A percentile compares a stretch with the other conserved stretches of the same genome.
Conservation (phyloP, 1,140 invertebrate species). For the Cotesia chilonis region DNA sequence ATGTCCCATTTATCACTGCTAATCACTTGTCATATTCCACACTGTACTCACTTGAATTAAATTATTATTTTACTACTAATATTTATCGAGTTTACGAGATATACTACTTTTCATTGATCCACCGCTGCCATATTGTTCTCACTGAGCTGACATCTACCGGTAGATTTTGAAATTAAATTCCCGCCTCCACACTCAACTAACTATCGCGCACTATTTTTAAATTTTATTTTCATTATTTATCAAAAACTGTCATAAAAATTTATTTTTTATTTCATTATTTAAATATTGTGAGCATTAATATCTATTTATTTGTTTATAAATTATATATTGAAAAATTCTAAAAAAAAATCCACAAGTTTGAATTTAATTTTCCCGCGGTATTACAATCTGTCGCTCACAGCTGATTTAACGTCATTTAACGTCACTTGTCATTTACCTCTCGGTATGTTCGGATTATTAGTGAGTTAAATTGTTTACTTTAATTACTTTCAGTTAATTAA, state of each 20-base stretch:
- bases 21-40: conserved; percentile 52
- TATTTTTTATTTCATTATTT: too few species aligned
- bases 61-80: conserved; percentile 71
- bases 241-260: too few species aligned
- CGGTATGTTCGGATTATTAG: too few species aligned
- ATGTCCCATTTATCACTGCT: conserved; percentile 75
- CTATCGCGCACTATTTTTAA: too few species aligned
- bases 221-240: not conserved
- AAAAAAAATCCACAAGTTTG: not conserved
- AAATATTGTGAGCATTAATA: too few species aligned
- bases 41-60: conserved; percentile 64
- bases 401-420: not conserved
- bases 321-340: too few species aligned
- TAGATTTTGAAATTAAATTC: conserved; percentile 39
- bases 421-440: too few species aligned
- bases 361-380: too few species aligned
- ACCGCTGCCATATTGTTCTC: conserved; percentile 72
- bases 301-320: too few species aligned
- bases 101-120: conserved; percentile 70
- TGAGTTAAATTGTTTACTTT: too few species aligned
- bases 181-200: not conserved
- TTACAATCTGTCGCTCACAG: not conserved
- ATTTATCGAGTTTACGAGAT: conserved; percentile 66
- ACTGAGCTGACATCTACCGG: conserved; percentile 65
- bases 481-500: too few species aligned